These are phyloP conservation scores for Sphaerophoria taeniata DNA, from an alignment of 2,888 invertebrate genomes.

Conservation along the genomic window DNA sequence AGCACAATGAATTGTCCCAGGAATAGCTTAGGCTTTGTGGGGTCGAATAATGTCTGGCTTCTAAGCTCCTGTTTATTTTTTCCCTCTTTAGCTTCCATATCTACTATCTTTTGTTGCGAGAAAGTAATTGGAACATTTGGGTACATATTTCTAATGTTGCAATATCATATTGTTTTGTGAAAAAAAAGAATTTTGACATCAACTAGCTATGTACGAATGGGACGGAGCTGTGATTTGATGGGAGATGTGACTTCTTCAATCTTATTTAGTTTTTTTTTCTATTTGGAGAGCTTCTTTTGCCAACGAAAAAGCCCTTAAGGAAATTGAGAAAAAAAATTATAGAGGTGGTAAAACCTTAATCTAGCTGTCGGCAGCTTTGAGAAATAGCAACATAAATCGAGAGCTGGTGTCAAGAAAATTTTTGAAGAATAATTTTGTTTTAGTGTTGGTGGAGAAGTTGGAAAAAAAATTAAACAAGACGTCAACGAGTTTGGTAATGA, in stretches of 20 bases:
- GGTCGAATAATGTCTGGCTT: not conserved
- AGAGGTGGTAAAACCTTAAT: conserved; percentile 52
- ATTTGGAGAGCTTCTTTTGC: conserved; percentile 43
- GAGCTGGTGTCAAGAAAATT: conserved; percentile 24
- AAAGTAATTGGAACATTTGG: conserved; percentile 38
- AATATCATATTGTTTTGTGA: conserved; percentile 13
- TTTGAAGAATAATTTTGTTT: not conserved
- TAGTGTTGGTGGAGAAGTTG: no score
- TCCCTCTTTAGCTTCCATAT: conserved; percentile 16
- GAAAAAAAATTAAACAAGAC: no score
- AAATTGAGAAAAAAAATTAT: conserved; percentile 16
- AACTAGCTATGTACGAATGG: conserved; percentile 4
- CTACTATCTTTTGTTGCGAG: conserved; percentile 6
- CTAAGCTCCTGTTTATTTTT: not conserved
- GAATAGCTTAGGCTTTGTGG: conserved; percentile 32
- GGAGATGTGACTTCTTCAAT: not conserved
- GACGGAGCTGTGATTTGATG: not conserved
- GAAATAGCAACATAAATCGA: conserved; percentile 32
- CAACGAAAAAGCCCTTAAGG: conserved; percentile 33
- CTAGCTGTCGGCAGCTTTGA: conserved; percentile 45
- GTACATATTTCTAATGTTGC: conserved; percentile 37
- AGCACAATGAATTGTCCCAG: conserved; percentile 47
- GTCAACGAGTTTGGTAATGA: no score
- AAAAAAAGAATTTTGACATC: conserved; percentile 5
- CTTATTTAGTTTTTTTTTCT: not conserved